These are phyloP conservation scores for rabbit (Oryctolagus cuniculus) DNA, from an alignment of 2,113 vertebrate species.

Conservation along the genomic window mOryCun1.1 NC_091442.1:71592001-71592500, in stretches of 20 bases:
- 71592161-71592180: background rate
- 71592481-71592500: background rate
- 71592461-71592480: background rate
- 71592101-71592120: background rate
- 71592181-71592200: background rate
- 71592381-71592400: background rate
- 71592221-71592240: background rate
- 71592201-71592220: background rate
- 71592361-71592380: background rate
- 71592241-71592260: background rate
- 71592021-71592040: background rate
- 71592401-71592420: background rate
- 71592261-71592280: background rate
- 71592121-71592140: background rate
- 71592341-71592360: background rate
- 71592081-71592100: too few species aligned
- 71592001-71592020: background rate
- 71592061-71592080: background rate
- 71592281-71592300: background rate
- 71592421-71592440: background rate
- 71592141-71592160: background rate
- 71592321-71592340: background rate
- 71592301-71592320: background rate
- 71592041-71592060: background rate
- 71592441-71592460: background rate